Evolutionary conservation across 2,113 vertebrate species (phyloP).

Genomic region (Podarcis muralis): DNA sequence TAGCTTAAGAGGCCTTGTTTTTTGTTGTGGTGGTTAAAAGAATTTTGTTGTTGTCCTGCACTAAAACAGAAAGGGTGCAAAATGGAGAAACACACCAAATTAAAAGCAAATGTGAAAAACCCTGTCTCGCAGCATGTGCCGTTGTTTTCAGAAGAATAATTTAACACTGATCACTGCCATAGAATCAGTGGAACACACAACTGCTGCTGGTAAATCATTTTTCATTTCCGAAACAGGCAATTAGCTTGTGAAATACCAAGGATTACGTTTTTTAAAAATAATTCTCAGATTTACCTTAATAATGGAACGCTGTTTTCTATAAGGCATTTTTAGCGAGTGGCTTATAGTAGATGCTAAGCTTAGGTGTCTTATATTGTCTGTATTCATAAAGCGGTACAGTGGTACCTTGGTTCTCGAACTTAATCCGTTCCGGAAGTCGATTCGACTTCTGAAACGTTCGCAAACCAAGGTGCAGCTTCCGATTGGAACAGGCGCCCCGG

Average conservation of each 20-base stretch:
- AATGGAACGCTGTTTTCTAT: slow-evolving; percentile 56
- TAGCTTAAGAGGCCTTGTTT: not conserved
- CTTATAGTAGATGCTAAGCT: slow-evolving; percentile 72
- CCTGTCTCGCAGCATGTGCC: slow-evolving; percentile 59
- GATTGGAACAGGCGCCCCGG: too few species aligned
- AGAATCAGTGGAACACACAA: slow-evolving; percentile 57
- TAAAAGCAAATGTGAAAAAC: not conserved
- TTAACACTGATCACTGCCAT: slow-evolving; percentile 66
- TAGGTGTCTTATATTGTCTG: slow-evolving; percentile 59
- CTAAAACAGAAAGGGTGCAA: not conserved
- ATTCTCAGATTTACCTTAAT: slow-evolving; percentile 68
- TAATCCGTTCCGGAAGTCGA: too few species aligned
- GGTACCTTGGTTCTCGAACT: too few species aligned
- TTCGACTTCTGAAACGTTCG: too few species aligned
- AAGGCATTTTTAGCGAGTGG: slow-evolving; percentile 62
- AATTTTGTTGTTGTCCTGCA: not conserved
- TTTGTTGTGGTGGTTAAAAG: slow-evolving; percentile 14
- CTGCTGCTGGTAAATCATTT: slow-evolving; percentile 61
- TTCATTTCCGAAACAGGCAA: slow-evolving; percentile 57
- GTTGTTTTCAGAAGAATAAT: slow-evolving; percentile 73
- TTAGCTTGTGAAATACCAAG: slow-evolving; percentile 64
- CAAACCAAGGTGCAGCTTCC: too few species aligned
- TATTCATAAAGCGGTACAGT: slow-evolving; percentile 65
- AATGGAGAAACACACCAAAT: not conserved
- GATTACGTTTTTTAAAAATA: too few species aligned